phyloP scores from a whole-genome alignment of 2,888 invertebrate genomes.

The Pollenia labialis region DNA sequence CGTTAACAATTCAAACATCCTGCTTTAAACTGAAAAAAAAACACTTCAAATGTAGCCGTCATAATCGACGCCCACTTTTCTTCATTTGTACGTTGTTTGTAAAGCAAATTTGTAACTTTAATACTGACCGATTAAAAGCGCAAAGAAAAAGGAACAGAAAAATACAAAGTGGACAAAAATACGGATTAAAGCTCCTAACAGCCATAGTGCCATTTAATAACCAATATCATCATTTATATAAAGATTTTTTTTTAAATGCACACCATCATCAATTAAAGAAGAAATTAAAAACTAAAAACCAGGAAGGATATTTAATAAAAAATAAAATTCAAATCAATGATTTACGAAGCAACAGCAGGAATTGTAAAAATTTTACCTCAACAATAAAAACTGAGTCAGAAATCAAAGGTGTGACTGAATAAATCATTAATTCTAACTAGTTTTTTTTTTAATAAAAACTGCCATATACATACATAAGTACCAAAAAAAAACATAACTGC shows the following conservation, averaged over 20 bases:
- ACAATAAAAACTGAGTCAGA: conserved; percentile 33
- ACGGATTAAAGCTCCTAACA: neutral
- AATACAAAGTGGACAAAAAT: conserved; percentile 21
- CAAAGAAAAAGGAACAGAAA: conserved; percentile 21
- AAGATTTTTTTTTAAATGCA: conserved; percentile 8
- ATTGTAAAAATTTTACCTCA: conserved; percentile 28
- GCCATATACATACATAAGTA: conserved; percentile 34
- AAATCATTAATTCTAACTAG: conserved; percentile 56
- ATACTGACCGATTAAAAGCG: neutral
- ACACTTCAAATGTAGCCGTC: conserved; percentile 65
- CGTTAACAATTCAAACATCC: conserved; percentile 52
- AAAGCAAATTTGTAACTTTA: conserved; percentile 22
- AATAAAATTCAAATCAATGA: conserved; percentile 14
- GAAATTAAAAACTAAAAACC: neutral
- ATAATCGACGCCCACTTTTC: conserved; percentile 65
- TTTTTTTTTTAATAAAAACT: conserved; percentile 14
- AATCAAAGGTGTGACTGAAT: conserved; percentile 64
- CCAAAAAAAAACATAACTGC: conserved; percentile 30
- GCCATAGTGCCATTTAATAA: conserved; percentile 36
- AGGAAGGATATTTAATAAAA: conserved; percentile 30
- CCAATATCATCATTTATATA: conserved; percentile 4
- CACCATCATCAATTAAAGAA: conserved; percentile 25
- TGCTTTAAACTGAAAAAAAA: conserved; percentile 37
- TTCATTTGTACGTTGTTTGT: conserved; percentile 16
- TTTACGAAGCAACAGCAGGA: conserved; percentile 39